A percentile compares a stretch with the other conserved stretches of the same genome.
phyloP scores from a whole-genome alignment of 1,140 invertebrate species.

The Drosophila biarmipes region DNA sequence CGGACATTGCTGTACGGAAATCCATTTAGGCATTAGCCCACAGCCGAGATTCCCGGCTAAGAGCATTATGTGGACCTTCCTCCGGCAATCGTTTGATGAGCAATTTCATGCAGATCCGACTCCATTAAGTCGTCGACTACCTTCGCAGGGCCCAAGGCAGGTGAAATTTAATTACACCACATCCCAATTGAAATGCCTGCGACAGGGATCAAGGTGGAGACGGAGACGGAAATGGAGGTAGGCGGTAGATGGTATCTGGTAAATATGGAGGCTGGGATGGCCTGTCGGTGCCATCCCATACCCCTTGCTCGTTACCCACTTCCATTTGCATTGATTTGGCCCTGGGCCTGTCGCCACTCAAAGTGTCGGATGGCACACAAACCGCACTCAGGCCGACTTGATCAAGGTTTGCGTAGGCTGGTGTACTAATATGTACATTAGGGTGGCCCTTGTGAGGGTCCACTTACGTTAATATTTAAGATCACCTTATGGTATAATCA shows the following conservation, averaged over 20 bases:
- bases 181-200: constrained; percentile 35
- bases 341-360: constrained; percentile 39
- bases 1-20: constrained; percentile 15
- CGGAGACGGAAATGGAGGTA: neutral
- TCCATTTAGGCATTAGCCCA: constrained; percentile 18
- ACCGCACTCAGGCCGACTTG: constrained; percentile 21
- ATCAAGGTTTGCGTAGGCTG: constrained; percentile 12
- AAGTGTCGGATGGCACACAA: constrained; percentile 50
- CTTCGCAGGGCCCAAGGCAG: constrained; percentile 32
- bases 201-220: constrained; percentile 8
- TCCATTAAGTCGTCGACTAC: constrained; percentile 43
- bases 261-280: neutral
- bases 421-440: constrained; percentile 7
- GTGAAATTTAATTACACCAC: constrained; percentile 71
- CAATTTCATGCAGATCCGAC: constrained; percentile 68
- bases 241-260: neutral
- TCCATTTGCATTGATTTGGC: constrained; percentile 47
- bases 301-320: neutral
- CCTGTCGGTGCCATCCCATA: constrained; percentile 10
- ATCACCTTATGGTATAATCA: neutral
- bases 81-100: constrained; percentile 34
- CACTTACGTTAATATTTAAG: neutral
- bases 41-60: constrained; percentile 19
- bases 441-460: neutral
- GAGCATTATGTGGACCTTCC: constrained; percentile 25